Evolutionary conservation across 2,888 invertebrate genomes (phyloP).

Genomic region (Griposia aprilina): DNA sequence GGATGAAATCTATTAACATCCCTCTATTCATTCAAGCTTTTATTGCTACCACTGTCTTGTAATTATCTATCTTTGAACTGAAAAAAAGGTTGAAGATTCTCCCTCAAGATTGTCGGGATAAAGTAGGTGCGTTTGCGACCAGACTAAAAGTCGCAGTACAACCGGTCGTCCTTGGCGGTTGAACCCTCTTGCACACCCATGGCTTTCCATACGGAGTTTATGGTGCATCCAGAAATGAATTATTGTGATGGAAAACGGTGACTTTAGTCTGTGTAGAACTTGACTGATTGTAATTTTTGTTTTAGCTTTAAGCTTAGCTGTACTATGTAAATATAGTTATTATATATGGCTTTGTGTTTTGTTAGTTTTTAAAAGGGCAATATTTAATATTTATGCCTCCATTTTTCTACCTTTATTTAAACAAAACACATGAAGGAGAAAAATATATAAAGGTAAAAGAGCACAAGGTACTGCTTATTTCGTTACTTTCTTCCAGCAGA

Average conservation of each 20-base stretch:
- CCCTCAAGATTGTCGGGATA: constrained; percentile 50
- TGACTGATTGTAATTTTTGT: background rate
- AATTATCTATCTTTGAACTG: constrained; percentile 13
- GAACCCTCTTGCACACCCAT: constrained; percentile 72
- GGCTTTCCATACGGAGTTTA: constrained; percentile 70
- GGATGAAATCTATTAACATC: constrained; percentile 48
- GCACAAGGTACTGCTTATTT: background rate
- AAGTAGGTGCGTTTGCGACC: constrained; percentile 67
- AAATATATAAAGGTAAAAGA: background rate
- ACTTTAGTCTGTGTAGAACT: background rate
- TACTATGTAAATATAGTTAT: background rate
- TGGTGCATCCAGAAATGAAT: constrained; percentile 56
- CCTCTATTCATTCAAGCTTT: constrained; percentile 35
- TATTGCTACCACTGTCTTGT: constrained; percentile 27
- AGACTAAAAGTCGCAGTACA: constrained; percentile 67
- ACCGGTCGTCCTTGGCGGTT: constrained; percentile 79
- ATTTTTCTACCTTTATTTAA: background rate
- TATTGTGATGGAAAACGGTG: constrained; percentile 52
- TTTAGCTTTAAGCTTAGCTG: background rate
- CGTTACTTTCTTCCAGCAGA: background rate
- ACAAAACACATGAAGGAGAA: background rate
- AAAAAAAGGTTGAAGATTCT: constrained; percentile 43
- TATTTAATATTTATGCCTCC: background rate
- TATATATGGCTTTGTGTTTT: background rate
- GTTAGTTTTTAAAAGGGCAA: background rate